Conservation (phyloP, 2,113 vertebrate genomes). For the Delphinapterus leucas region DNA sequence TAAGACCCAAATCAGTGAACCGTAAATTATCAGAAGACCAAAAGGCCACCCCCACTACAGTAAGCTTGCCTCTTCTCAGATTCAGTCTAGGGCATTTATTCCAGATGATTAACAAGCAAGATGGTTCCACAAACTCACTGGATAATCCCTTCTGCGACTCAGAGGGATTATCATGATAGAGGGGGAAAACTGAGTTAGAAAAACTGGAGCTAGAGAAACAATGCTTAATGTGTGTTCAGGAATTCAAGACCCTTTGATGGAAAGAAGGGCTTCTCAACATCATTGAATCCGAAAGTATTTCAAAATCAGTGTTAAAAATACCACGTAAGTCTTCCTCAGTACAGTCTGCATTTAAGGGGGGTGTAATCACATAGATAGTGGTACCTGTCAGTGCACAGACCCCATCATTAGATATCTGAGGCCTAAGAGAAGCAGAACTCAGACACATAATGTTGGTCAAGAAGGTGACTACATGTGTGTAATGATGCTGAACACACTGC, state of each 20-base stretch:
- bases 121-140: not conserved
- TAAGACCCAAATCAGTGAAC: not conserved
- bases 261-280: not conserved
- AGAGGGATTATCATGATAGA: not conserved
- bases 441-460: fast-evolving
- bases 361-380: fast-evolving
- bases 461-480: fast-evolving
- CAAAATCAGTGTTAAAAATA: not conserved
- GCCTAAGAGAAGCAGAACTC: not conserved
- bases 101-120: not conserved
- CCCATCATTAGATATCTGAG: not conserved
- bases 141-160: not conserved
- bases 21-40: no score
- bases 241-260: not conserved
- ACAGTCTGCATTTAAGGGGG: not conserved
- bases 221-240: not conserved
- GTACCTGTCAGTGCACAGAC: no score
- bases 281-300: not conserved
- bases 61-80: not conserved
- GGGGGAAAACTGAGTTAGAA: not conserved
- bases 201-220: not conserved
- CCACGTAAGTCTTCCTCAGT: not conserved
- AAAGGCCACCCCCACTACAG: no score
- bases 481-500: fast-evolving
- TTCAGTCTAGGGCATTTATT: not conserved